Percentiles rank a stretch among this genome's conserved stretches.
phyloP scores from a whole-genome alignment of 2,888 invertebrate genomes.

The Tribolium freemani region DNA sequence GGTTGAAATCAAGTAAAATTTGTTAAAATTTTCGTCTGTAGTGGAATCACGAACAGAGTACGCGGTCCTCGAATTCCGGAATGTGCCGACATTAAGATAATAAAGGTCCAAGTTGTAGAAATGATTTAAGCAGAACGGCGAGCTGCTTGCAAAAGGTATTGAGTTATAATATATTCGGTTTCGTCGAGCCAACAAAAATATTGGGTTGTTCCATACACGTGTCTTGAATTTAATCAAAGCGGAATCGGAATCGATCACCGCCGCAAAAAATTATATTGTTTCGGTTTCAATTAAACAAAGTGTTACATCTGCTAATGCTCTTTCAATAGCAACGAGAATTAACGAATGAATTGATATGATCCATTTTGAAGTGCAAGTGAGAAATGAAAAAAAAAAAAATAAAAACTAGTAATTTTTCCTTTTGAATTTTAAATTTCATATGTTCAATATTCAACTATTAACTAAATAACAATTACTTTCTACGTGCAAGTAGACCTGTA shows the following conservation, averaged over 20 bases:
- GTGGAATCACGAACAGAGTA: slow-evolving; percentile 47
- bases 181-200: slow-evolving; percentile 30
- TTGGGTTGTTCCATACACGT: slow-evolving; percentile 21
- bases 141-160: slow-evolving; percentile 38
- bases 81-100: slow-evolving; percentile 42
- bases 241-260: slow-evolving; percentile 13
- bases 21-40: slow-evolving; percentile 1
- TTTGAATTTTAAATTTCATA: too few relatives aligned
- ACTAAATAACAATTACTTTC: too few relatives aligned
- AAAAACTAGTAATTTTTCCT: too few relatives aligned
- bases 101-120: slow-evolving; percentile 45
- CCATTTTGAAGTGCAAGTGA: too few relatives aligned
- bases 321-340: too few relatives aligned
- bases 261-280: not conserved
- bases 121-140: slow-evolving; percentile 47
- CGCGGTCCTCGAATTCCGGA: slow-evolving; percentile 48
- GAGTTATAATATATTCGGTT: slow-evolving; percentile 38
- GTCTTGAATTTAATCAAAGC: slow-evolving; percentile 29
- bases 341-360: too few relatives aligned
- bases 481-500: too few relatives aligned
- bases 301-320: too few relatives aligned
- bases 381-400: too few relatives aligned
- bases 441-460: too few relatives aligned
- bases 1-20: too few relatives aligned
- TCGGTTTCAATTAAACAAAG: slow-evolving; percentile 1